Conservation (phyloP, 1,140 invertebrate genomes). For the Ylistrum balloti region DNA sequence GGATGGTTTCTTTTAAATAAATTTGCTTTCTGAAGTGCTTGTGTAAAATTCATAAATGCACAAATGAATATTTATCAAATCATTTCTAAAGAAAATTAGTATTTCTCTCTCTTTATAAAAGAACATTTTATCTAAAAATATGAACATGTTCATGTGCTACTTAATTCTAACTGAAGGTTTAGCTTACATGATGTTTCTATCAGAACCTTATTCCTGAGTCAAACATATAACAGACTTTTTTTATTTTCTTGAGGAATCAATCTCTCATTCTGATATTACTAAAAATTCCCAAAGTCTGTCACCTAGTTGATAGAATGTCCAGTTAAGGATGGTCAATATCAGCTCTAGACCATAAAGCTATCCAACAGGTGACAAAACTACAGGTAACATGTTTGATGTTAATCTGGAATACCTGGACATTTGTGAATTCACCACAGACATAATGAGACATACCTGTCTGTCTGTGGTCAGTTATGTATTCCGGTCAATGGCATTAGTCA, state of each 20-base stretch:
- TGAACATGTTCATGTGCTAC: too few species aligned
- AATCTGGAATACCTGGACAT: not conserved
- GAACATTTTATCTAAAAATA: too few species aligned
- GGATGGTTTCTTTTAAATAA: not conserved
- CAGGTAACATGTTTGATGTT: not conserved
- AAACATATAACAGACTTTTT: not conserved
- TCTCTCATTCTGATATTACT: not conserved
- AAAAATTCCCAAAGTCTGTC: not conserved
- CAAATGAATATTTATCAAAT: too few species aligned
- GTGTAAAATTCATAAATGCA: too few species aligned
- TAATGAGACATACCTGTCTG: conserved; percentile 38
- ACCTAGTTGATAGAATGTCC: not conserved
- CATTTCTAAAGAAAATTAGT: too few species aligned
- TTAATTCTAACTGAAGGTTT: too few species aligned
- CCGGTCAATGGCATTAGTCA: not conserved
- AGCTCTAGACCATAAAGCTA: not conserved
- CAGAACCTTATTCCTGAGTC: too few species aligned
- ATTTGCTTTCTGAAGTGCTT: too few species aligned
- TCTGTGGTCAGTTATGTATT: not conserved
- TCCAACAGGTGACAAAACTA: not conserved
- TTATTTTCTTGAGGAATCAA: not conserved
- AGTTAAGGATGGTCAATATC: not conserved
- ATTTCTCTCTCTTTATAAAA: too few species aligned
- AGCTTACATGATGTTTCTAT: too few species aligned
- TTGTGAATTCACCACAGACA: not conserved